Evolutionary conservation across 2,797 vertebrate genomes (phyloP).

Genomic region (Caiman crocodilus): DNA sequence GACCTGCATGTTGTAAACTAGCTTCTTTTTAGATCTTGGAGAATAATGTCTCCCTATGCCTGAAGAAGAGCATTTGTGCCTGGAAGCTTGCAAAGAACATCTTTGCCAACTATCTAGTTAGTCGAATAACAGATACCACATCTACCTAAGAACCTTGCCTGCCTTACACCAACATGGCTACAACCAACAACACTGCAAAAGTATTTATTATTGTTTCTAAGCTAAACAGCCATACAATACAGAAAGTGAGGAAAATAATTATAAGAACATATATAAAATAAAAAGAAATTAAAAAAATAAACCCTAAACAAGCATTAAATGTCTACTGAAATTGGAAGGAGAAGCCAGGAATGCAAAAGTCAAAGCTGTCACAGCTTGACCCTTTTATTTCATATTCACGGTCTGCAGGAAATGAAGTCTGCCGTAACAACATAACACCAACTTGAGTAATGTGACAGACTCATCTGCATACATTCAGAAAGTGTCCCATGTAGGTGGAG

Average conservation of each 20-base stretch:
- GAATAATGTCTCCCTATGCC: no score
- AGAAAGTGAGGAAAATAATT: neutral
- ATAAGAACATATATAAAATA: neutral
- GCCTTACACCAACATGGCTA: no score
- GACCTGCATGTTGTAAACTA: no score
- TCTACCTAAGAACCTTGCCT: no score
- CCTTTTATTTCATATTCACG: slow-evolving; percentile 21
- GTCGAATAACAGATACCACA: no score
- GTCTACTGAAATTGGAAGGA: neutral
- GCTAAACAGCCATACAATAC: neutral
- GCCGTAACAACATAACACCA: neutral
- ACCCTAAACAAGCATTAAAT: neutral
- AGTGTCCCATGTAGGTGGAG: neutral
- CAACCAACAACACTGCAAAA: neutral
- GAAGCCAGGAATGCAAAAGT: slow-evolving; percentile 28
- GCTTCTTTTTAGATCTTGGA: no score
- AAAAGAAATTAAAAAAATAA: neutral
- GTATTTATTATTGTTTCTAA: neutral
- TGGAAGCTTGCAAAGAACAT: no score
- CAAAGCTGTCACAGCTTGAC: neutral
- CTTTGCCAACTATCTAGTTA: no score
- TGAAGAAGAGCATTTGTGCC: no score
- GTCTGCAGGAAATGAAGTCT: slow-evolving; percentile 12
- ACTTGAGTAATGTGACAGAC: slow-evolving; percentile 14
- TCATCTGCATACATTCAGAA: slow-evolving; percentile 45